Conservation (phyloP, 2,113 vertebrate genomes). For the Oncorhynchus keta region DNA sequence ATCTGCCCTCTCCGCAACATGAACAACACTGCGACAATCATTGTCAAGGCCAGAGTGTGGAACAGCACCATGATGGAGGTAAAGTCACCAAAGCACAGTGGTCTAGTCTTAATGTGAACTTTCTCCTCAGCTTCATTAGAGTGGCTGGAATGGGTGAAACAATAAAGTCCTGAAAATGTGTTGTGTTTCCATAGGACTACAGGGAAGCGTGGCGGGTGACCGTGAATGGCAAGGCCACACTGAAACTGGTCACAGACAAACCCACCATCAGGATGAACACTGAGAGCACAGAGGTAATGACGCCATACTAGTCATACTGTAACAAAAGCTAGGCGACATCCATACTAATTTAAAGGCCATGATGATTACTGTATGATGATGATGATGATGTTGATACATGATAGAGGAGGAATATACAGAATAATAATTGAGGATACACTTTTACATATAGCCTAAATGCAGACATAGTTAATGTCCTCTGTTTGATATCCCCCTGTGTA, state of each 20-base stretch:
- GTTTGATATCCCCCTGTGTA: conserved; percentile 37
- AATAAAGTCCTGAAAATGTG: background rate
- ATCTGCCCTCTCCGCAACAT: conserved; percentile 76
- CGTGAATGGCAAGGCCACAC: conserved; percentile 74
- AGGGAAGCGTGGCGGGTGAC: conserved; percentile 68
- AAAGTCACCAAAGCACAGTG: conserved; percentile 10
- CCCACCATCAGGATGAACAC: conserved; percentile 79
- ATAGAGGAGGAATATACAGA: too few species aligned
- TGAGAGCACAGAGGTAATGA: conserved; percentile 68
- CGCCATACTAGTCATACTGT: background rate
- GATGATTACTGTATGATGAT: too few species aligned
- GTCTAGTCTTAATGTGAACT: background rate
- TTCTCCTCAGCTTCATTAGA: background rate
- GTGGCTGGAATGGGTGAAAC: too few species aligned
- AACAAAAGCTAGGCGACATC: background rate
- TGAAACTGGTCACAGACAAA: conserved; percentile 78
- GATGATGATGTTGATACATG: too few species aligned
- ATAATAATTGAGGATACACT: too few species aligned
- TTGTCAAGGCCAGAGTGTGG: conserved; percentile 82
- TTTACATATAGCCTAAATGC: background rate
- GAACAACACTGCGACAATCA: conserved; percentile 64
- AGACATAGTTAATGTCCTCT: background rate
- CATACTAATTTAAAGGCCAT: background rate
- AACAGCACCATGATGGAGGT: conserved; percentile 94
- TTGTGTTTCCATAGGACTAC: conserved; percentile 76